A percentile compares a stretch with the other conserved stretches of the same genome.
These are phyloP conservation scores for Branchipolynoe longqiensis DNA, from an alignment of 2,888 invertebrate species.

Conservation along the genomic window DNA sequence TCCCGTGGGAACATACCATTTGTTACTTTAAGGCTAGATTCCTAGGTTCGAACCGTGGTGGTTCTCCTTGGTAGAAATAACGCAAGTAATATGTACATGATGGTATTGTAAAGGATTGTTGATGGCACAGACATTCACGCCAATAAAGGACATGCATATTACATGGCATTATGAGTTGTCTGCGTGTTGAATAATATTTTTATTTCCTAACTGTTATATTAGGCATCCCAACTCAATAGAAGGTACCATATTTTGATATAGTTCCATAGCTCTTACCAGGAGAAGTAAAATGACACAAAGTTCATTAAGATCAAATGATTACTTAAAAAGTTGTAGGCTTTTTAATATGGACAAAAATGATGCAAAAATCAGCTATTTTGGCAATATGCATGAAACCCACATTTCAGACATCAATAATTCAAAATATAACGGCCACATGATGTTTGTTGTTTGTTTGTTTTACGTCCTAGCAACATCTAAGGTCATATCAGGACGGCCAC, in stretches of 20 bases:
- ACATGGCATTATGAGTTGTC: not conserved
- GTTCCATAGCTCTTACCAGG: not conserved
- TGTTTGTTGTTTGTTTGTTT: no score
- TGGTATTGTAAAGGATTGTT: conserved; percentile 1
- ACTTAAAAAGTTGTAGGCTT: no score
- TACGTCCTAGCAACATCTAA: no score
- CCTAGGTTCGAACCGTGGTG: conserved; percentile 35
- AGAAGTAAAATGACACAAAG: not conserved
- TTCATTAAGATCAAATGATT: no score
- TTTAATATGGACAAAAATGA: no score
- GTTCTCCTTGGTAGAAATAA: conserved; percentile 28
- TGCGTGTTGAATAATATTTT: not conserved
- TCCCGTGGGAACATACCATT: no score
- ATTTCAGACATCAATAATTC: no score
- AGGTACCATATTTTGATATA: no score
- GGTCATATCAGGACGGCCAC: no score
- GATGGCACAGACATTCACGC: not conserved
- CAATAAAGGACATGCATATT: conserved; percentile 21
- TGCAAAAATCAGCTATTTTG: no score
- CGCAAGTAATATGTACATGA: conserved; percentile 35
- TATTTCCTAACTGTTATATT: not conserved
- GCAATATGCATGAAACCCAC: no score
- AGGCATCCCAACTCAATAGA: not conserved
- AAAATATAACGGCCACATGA: no score
- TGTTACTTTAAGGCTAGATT: conserved; percentile 38